phyloP scores from a whole-genome alignment of 2,113 vertebrate genomes.

The Trematocara macrostoma region DNA sequence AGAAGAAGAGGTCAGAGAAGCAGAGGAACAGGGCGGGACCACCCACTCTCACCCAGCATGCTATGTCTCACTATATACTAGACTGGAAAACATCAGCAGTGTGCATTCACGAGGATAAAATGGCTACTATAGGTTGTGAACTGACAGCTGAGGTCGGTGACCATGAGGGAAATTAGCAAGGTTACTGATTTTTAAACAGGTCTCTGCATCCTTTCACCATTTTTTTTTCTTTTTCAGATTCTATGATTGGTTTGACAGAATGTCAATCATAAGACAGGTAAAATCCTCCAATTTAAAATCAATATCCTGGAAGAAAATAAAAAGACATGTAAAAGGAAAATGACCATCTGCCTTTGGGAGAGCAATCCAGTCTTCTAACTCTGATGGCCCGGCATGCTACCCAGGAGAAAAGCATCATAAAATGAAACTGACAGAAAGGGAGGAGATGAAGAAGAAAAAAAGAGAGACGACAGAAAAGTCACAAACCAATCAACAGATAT shows the following conservation, averaged over 20 bases:
- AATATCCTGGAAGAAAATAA: neutral
- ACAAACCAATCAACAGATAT: neutral
- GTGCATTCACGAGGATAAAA: conserved; percentile 10
- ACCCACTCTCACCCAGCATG: conserved; percentile 47
- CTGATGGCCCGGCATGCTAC: conserved; percentile 16
- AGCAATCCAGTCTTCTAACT: conserved; percentile 4
- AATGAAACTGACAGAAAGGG: neutral
- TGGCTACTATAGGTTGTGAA: neutral
- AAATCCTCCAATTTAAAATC: neutral
- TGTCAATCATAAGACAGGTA: neutral
- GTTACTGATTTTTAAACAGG: neutral
- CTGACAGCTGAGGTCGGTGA: neutral
- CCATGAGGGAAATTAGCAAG: neutral
- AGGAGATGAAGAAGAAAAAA: neutral
- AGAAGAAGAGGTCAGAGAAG: conserved; percentile 78
- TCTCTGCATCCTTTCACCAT: neutral
- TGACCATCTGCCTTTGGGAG: conserved; percentile 44
- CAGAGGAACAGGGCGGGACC: conserved; percentile 44
- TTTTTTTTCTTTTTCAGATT: neutral
- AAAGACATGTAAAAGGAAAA: neutral
- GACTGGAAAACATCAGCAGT: neutral
- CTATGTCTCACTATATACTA: neutral
- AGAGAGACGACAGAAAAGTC: neutral
- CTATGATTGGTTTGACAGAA: neutral
- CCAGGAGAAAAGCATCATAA: conserved; percentile 12